phyloP scores from a whole-genome alignment of 1,140 invertebrate genomes.

The Halyomorpha halys region DNA sequence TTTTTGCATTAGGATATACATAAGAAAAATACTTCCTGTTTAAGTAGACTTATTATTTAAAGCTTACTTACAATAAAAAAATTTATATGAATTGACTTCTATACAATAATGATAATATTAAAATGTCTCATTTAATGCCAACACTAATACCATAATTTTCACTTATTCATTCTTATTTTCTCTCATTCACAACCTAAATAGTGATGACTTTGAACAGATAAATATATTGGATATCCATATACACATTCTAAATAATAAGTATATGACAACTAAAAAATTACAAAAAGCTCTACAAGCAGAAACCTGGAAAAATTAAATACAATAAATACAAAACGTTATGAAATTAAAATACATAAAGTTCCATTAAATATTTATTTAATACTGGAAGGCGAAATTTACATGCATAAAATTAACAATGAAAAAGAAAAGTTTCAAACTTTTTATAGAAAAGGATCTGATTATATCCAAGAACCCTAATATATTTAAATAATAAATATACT shows the following conservation, averaged over 20 bases:
- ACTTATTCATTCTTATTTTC: conserved; percentile 1
- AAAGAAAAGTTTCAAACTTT: too few species aligned
- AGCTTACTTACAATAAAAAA: conserved; percentile 11
- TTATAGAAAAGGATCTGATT: too few species aligned
- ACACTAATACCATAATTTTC: conserved; percentile 6
- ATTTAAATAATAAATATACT: not conserved
- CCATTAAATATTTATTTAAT: too few species aligned
- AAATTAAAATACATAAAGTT: too few species aligned
- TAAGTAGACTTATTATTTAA: conserved; percentile 11
- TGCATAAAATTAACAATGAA: too few species aligned
- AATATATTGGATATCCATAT: conserved; percentile 2
- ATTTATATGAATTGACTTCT: conserved; percentile 3
- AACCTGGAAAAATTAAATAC: not conserved
- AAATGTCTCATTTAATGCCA: conserved; percentile 1
- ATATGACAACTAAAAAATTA: not conserved
- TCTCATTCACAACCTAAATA: not conserved
- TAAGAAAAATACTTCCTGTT: not conserved
- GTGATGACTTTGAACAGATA: conserved; percentile 2
- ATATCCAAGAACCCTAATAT: too few species aligned
- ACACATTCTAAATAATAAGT: not conserved
- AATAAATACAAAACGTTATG: conserved; percentile 1
- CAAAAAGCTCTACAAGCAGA: conserved; percentile 7
- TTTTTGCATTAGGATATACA: too few species aligned
- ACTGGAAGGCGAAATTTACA: too few species aligned
- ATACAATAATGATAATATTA: not conserved